A percentile compares a stretch with the other conserved stretches of the same genome.
Conservation (phyloP, 1,140 invertebrate genomes). For the Bombus ignitus region DNA sequence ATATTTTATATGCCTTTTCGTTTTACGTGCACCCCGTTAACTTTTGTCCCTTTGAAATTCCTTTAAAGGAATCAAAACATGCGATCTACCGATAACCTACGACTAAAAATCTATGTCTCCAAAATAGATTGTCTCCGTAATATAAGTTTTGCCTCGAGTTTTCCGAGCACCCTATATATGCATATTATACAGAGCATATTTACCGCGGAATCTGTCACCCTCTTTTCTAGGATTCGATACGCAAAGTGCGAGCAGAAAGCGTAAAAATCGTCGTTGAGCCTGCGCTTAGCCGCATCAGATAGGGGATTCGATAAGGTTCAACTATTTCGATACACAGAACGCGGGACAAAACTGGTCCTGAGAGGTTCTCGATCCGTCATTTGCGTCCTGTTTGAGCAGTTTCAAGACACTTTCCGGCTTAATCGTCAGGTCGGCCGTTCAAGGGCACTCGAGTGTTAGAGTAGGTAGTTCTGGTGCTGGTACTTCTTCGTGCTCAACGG, state of each 20-base stretch:
- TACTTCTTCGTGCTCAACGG: conserved; percentile 57
- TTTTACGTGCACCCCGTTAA: too few species aligned
- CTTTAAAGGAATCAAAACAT: too few species aligned
- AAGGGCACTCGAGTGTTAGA: conserved; percentile 59
- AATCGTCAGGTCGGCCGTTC: conserved; percentile 62
- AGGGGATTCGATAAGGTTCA: conserved; percentile 17
- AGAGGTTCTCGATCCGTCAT: conserved; percentile 56
- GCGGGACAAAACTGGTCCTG: conserved; percentile 40
- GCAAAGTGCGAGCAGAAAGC: not conserved
- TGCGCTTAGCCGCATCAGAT: conserved; percentile 1
- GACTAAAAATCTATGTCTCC: too few species aligned
- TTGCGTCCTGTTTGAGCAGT: conserved; percentile 56
- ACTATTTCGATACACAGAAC: conserved; percentile 48
- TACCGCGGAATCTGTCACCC: too few species aligned
- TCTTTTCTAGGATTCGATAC: too few species aligned
- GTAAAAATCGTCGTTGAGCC: conserved; percentile 2
- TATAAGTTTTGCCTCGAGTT: too few species aligned
- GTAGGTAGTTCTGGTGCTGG: conserved; percentile 58
- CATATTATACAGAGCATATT: not conserved
- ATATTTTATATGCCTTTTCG: too few species aligned
- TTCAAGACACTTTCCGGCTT: conserved; percentile 64
- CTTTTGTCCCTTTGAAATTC: too few species aligned
- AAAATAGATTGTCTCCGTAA: not conserved
- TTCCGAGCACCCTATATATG: too few species aligned
- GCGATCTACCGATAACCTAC: too few species aligned